Percentiles rank a stretch among this genome's conserved stretches.
Conservation (phyloP, 1,140 invertebrate species). For the Melitaea cinxia region DNA sequence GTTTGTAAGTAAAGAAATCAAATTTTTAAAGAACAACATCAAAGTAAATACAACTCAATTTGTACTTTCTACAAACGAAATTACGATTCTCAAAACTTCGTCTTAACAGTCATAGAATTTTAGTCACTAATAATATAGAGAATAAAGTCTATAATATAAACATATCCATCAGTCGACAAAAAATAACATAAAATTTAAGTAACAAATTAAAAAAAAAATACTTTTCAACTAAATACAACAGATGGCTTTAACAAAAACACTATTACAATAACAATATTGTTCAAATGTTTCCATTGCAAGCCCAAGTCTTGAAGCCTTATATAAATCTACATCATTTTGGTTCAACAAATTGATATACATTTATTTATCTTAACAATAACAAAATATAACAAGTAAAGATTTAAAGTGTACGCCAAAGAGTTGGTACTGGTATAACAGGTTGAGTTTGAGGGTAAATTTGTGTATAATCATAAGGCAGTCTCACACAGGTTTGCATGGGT, state of each 20-base stretch:
- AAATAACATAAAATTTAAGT: constrained; percentile 8
- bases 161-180: background rate
- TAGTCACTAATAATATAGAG: constrained; percentile 16
- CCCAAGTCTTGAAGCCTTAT: background rate
- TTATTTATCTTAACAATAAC: background rate
- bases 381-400: background rate
- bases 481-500: constrained; percentile 44
- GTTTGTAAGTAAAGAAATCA: background rate
- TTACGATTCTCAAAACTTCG: background rate
- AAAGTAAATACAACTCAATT: background rate
- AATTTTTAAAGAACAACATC: background rate
- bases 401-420: constrained; percentile 42
- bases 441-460: constrained; percentile 41
- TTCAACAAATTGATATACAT: background rate
- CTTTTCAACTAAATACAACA: background rate
- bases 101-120: background rate
- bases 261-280: constrained; percentile 22
- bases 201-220: background rate
- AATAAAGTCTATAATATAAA: constrained; percentile 3
- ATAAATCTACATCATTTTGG: background rate
- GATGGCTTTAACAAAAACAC: constrained; percentile 5
- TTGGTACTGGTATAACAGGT: constrained; percentile 36
- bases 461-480: constrained; percentile 50
- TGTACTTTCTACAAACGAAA: background rate
- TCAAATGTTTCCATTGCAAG: constrained; percentile 11